Percentiles rank a stretch among this genome's conserved stretches.
Evolutionary conservation across 1,140 invertebrate genomes (phyloP).

Genomic region (Microplitis mediator): DNA sequence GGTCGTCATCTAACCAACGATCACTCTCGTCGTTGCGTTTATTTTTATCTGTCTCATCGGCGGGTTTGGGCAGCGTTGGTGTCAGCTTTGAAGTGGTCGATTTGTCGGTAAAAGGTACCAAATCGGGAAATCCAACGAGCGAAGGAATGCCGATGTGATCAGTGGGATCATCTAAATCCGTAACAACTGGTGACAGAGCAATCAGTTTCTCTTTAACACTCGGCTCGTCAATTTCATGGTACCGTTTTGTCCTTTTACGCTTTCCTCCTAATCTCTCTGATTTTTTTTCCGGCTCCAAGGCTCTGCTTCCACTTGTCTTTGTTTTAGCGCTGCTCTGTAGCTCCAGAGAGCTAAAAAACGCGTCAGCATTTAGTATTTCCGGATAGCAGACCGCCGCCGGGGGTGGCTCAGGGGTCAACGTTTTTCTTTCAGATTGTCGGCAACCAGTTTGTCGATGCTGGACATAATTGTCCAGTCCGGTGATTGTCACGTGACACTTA

Average conservation of each 20-base stretch:
- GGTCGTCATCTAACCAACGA: constrained; percentile 54
- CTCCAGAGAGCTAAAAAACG: constrained; percentile 85
- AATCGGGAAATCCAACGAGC: constrained; percentile 55
- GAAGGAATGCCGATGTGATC: constrained; percentile 56
- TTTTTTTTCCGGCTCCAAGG: constrained; percentile 49
- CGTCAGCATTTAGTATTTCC: constrained; percentile 72
- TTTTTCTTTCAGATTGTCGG: constrained; percentile 44
- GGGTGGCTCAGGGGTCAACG: constrained; percentile 42
- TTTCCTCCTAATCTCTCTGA: constrained; percentile 57
- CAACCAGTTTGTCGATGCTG: constrained; percentile 76
- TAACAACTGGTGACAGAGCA: constrained; percentile 45
- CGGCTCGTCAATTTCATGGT: constrained; percentile 40
- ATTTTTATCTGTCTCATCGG: constrained; percentile 20
- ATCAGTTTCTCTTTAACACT: constrained; percentile 44
- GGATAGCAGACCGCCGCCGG: constrained; percentile 57
- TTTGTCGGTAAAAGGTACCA: constrained; percentile 47
- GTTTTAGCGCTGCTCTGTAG: constrained; percentile 77
- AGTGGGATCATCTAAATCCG: constrained; percentile 55
- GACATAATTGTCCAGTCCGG: constrained; percentile 82
- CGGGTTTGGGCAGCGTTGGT: not conserved
- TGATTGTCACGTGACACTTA: constrained; percentile 80
- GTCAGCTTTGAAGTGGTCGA: constrained; percentile 16
- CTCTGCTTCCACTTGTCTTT: constrained; percentile 52
- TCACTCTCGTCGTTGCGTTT: constrained; percentile 47
- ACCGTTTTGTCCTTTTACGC: constrained; percentile 39